Evolutionary conservation across 1,140 invertebrate species (phyloP), one percentile per base, ranked within the genome.

Genomic region (Calliphora vicina): DNA sequence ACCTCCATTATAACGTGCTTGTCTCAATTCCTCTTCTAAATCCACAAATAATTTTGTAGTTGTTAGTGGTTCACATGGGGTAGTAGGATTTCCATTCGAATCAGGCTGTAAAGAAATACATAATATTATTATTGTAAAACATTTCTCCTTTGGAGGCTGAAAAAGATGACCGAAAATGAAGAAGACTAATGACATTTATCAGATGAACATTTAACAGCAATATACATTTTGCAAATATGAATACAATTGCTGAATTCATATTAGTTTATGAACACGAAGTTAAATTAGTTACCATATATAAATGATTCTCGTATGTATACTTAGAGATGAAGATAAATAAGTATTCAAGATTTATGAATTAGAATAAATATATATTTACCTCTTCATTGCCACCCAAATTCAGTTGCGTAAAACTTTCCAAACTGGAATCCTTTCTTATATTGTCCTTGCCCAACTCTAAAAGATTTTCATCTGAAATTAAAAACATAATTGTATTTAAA

Each of bases 71-170:
- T 90, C 88, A 29, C 85, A 87, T 1, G 88, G 87, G 1, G 88
- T 90, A 43, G 89, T 88, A 8, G 89, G 89, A 84, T 90, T 90
- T 1, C 89, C 89, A 85, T 90, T 90, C 42, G 82, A 89, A 85
- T 90, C 89, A 80, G 89, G 87, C 86, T 90, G 87, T 85, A 86
- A 27, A 26, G n/a, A n/a, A n/a, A n/a, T n/a, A n/a, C n/a, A n/a
- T n/a, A n/a, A n/a, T n/a, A n/a, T n/a, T n/a, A n/a, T n/a, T n/a
- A n/a, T n/a, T n/a, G n/a, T n/a, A n/a, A n/a, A n/a, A n/a, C n/a
- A n/a, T n/a, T n/a, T n/a, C n/a, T n/a, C n/a, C n/a, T n/a, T n/a
- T n/a, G n/a, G n/a, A n/a, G n/a, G n/a, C n/a, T n/a, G n/a, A n/a
- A n/a, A n/a, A n/a, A n/a, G n/a, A n/a, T n/a, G n/a, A n/a, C n/a